phyloP scores from a whole-genome alignment of 92 coral and sea anemone genomes.

The Meandrina meandrites region DNA sequence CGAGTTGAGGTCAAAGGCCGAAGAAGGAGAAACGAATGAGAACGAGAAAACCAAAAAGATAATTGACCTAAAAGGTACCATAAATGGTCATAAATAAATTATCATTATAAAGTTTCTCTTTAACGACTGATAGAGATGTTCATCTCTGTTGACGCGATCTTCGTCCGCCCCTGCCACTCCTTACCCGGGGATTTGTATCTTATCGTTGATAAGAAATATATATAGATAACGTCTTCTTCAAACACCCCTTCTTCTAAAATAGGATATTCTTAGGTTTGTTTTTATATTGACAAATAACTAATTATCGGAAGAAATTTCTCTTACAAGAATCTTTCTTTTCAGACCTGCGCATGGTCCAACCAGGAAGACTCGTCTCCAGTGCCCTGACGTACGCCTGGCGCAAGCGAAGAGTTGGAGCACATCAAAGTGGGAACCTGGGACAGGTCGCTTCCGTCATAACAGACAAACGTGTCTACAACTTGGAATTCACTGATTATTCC shows the following conservation, averaged over 20 bases:
- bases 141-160: too few species aligned
- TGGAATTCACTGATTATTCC: slow-evolving; percentile 27
- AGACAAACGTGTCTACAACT: neutral
- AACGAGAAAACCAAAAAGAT: slow-evolving; percentile 5
- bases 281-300: neutral
- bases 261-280: neutral
- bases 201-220: too few species aligned
- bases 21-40: neutral
- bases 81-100: too few species aligned
- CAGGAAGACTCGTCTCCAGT: slow-evolving; percentile 65
- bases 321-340: neutral
- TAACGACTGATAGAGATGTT: too few species aligned
- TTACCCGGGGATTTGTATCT: too few species aligned
- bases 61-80: neutral
- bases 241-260: too few species aligned
- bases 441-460: slow-evolving; percentile 50
- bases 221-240: too few species aligned
- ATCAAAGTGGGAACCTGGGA: slow-evolving; percentile 42
- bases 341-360: slow-evolving; percentile 71
- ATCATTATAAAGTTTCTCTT: too few species aligned
- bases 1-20: neutral
- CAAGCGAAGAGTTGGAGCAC: slow-evolving; percentile 37
- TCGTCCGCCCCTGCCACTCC: too few species aligned
- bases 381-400: slow-evolving; percentile 35
- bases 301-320: neutral